A percentile compares a stretch with the other conserved stretches of the same genome.
These are phyloP conservation scores for Zootoca vivipara DNA, from an alignment of 2,113 vertebrate species.

Conservation along the genomic window DNA sequence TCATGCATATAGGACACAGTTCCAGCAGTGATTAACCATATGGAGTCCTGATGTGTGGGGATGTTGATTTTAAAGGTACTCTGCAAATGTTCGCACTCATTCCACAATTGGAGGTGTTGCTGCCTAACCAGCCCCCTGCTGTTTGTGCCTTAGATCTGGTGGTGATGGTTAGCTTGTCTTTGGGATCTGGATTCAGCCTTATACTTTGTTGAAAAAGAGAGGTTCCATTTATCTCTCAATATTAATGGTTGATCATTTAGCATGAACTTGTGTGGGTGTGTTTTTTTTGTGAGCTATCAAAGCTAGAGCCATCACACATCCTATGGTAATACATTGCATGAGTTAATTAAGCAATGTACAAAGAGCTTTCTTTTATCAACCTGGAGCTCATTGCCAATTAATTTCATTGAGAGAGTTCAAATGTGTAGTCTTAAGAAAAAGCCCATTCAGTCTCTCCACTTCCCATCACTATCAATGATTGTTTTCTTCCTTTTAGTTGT, in stretches of 20 bases:
- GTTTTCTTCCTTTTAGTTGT: neutral
- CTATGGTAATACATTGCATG: neutral
- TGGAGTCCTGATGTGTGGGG: neutral
- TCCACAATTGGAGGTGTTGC: neutral
- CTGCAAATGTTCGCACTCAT: neutral
- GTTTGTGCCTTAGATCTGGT: neutral
- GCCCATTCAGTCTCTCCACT: neutral
- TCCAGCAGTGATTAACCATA: neutral
- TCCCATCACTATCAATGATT: neutral
- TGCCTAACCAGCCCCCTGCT: neutral
- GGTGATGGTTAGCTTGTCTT: no score
- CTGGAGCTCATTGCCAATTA: no score
- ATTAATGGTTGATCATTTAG: no score
- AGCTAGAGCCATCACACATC: neutral
- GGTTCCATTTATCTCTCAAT: no score
- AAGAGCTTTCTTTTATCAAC: no score
- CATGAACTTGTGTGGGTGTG: no score
- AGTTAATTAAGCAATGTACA: neutral
- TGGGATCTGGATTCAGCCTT: no score
- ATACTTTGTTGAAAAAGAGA: no score
- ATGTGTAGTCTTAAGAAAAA: no score
- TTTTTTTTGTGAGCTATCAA: neutral
- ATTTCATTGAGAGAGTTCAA: no score
- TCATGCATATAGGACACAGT: slow-evolving; percentile 1
- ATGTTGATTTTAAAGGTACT: neutral